Evolutionary conservation across 1,140 invertebrate species (phyloP).

Genomic region (Diplogasteroides magnus): DNA sequence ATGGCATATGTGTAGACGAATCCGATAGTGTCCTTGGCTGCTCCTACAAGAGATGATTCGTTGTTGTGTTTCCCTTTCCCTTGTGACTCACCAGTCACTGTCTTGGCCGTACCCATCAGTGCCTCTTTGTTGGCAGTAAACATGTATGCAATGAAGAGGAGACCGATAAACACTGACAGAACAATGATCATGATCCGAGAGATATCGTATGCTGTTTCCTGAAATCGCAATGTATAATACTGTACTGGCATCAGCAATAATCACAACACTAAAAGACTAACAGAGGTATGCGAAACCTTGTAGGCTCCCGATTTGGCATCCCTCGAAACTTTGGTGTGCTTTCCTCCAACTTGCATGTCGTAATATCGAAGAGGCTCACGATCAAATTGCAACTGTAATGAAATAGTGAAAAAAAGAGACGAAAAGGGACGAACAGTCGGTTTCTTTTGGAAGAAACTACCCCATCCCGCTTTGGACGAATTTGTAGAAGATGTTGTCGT

Average conservation of each 20-base stretch:
- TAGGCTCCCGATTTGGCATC: not conserved
- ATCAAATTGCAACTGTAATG: not conserved
- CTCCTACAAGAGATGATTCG: not conserved
- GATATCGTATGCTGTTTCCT: constrained; percentile 4
- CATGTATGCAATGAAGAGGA: constrained; percentile 6
- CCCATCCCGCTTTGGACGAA: too few relatives aligned
- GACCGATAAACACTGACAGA: not conserved
- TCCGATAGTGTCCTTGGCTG: constrained; percentile 6
- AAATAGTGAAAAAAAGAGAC: too few relatives aligned
- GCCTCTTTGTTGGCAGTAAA: constrained; percentile 5
- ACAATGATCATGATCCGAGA: constrained; percentile 4
- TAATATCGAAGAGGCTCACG: not conserved
- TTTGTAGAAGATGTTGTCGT: too few relatives aligned
- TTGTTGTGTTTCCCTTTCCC: not conserved
- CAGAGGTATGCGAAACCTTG: not conserved
- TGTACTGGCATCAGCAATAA: not conserved
- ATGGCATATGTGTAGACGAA: constrained; percentile 21
- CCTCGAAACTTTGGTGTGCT: not conserved
- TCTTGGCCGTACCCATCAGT: not conserved
- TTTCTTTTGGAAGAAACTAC: too few relatives aligned
- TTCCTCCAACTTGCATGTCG: not conserved
- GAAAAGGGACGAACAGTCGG: too few relatives aligned
- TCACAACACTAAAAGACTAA: not conserved
- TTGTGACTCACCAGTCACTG: not conserved
- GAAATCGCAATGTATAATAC: not conserved